Percentiles rank a stretch among this genome's conserved stretches.
phyloP scores from a whole-genome alignment of 2,888 invertebrate species.

The Gastracanthus pulcherrimus region DNA sequence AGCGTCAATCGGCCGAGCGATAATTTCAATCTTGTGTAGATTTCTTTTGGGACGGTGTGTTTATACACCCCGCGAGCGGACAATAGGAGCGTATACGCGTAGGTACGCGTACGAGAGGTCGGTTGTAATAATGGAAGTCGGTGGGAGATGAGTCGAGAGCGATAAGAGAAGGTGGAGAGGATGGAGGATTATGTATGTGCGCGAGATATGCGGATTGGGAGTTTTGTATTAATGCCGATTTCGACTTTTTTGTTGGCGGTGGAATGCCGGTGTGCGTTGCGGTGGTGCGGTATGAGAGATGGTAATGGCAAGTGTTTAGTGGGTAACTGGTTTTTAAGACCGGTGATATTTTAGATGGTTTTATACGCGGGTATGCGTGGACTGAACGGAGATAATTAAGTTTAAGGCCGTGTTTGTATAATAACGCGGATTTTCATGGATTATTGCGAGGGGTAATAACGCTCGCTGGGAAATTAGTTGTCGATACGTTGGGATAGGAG shows the following conservation, averaged over 20 bases:
- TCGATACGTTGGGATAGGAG: not conserved
- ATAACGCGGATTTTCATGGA: not conserved
- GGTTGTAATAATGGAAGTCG: slow-evolving; percentile 10
- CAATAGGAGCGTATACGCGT: slow-evolving; percentile 19
- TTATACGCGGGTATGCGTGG: too few relatives aligned
- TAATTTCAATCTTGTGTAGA: slow-evolving; percentile 19
- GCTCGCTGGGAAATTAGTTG: not conserved
- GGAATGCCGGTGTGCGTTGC: too few relatives aligned
- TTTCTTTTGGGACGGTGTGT: not conserved
- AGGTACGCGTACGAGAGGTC: not conserved
- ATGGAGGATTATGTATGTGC: too few relatives aligned
- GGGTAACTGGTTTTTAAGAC: too few relatives aligned
- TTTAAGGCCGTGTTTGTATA: too few relatives aligned
- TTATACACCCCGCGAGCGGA: not conserved
- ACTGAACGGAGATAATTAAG: not conserved
- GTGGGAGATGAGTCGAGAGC: not conserved
- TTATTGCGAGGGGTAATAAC: too few relatives aligned
- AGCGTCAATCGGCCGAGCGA: slow-evolving; percentile 19
- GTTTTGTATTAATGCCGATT: not conserved
- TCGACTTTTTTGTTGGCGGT: too few relatives aligned
- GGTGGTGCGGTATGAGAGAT: too few relatives aligned
- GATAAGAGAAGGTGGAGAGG: too few relatives aligned
- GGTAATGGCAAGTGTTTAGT: too few relatives aligned
- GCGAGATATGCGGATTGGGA: not conserved
- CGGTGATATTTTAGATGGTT: too few relatives aligned